Conservation (phyloP, 2,797 vertebrate species). For the Intellagama lesueurii region DNA sequence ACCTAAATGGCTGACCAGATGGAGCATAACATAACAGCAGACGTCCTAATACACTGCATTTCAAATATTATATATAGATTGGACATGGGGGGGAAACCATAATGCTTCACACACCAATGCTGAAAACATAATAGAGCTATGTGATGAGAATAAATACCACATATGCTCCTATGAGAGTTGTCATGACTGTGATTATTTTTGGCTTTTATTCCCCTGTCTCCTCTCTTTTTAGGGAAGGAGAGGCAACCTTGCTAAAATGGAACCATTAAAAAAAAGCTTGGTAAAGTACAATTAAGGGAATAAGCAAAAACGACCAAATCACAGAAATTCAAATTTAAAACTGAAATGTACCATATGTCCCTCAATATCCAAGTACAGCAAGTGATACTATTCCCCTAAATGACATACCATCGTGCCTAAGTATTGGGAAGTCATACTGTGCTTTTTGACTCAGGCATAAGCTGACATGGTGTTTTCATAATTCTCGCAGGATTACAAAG, state of each 20-base stretch:
- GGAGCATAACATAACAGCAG: constrained; percentile 67
- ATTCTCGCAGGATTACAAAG: constrained; percentile 37
- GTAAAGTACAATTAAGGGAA: constrained; percentile 72
- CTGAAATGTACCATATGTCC: constrained; percentile 77
- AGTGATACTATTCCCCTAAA: constrained; percentile 55
- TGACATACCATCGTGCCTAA: constrained; percentile 7
- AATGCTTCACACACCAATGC: constrained; percentile 60
- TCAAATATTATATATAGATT: constrained; percentile 69
- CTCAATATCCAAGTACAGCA: constrained; percentile 47
- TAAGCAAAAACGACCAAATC: constrained; percentile 70
- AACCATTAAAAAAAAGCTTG: constrained; percentile 64
- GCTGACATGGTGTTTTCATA: constrained; percentile 13
- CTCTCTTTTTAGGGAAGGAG: not conserved
- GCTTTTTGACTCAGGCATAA: constrained; percentile 1
- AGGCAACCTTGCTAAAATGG: constrained; percentile 50
- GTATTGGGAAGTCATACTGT: constrained; percentile 6
- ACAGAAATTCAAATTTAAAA: constrained; percentile 76
- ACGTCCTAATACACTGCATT: constrained; percentile 66
- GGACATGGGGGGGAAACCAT: constrained; percentile 60
- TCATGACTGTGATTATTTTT: constrained; percentile 56
- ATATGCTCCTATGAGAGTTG: constrained; percentile 63
- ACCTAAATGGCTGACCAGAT: constrained; percentile 68
- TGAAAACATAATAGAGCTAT: constrained; percentile 64
- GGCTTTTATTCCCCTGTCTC: constrained; percentile 63
- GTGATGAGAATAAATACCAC: constrained; percentile 68